phyloP scores from a whole-genome alignment of 2,797 vertebrate species.

The Selene dorsalis region DNA sequence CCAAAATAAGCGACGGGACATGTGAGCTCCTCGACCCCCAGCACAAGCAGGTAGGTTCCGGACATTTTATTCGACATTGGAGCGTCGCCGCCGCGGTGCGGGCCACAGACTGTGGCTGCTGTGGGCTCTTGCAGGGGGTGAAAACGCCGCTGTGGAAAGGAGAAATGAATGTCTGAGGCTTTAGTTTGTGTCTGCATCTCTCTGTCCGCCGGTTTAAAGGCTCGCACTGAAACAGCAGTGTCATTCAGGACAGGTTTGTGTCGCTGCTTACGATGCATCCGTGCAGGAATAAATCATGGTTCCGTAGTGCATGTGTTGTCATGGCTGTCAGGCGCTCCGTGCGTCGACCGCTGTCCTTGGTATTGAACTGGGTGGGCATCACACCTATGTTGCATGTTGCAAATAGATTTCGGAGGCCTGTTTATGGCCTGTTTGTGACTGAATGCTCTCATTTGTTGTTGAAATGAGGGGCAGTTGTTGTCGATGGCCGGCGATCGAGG shows the following conservation, averaged over 20 bases:
- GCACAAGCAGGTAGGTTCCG: conserved; percentile 78
- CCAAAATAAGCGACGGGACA: conserved; percentile 75
- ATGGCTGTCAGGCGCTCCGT: conserved; percentile 74
- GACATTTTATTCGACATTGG: conserved; percentile 31
- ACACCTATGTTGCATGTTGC: conserved; percentile 55
- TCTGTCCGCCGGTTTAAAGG: conserved; percentile 8
- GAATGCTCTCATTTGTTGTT: conserved; percentile 14
- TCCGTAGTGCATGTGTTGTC: conserved; percentile 72
- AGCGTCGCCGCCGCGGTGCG: conserved; percentile 32
- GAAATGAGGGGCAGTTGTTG: conserved; percentile 11
- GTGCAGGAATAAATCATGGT: conserved; percentile 65
- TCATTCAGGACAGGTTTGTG: conserved; percentile 59
- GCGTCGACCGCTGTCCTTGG: conserved; percentile 85
- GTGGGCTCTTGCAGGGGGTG: conserved; percentile 56
- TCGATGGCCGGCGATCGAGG: conserved; percentile 35
- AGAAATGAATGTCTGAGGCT: conserved; percentile 55
- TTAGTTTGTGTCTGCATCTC: conserved; percentile 36
- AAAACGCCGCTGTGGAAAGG: conserved; percentile 46
- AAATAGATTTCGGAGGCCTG: conserved; percentile 29
- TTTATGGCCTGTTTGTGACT: conserved; percentile 31
- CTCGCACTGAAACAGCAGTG: conserved; percentile 60
- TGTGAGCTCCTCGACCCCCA: conserved; percentile 79
- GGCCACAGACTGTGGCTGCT: conserved; percentile 43
- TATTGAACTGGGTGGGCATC: conserved; percentile 80
- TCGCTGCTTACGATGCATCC: conserved; percentile 55